Evolutionary conservation across 1,140 invertebrate genomes (phyloP).

Genomic region (Drosophila auraria): DNA sequence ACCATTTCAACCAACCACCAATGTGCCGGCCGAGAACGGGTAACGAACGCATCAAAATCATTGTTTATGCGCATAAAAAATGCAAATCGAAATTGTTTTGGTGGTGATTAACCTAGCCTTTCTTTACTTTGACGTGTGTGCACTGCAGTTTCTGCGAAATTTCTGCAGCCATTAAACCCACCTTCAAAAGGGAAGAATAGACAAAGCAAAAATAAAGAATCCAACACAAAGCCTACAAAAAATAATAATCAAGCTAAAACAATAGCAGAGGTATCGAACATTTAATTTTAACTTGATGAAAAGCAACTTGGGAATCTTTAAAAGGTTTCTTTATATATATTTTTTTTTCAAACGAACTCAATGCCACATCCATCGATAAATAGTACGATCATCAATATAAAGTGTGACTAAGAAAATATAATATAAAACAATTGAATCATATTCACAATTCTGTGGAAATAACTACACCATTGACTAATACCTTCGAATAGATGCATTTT

Average conservation of each 20-base stretch:
- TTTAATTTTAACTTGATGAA: slow-evolving; percentile 1
- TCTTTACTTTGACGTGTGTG: not conserved
- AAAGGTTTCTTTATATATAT: not conserved
- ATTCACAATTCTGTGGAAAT: not conserved
- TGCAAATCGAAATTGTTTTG: slow-evolving; percentile 25
- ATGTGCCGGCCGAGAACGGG: slow-evolving; percentile 14
- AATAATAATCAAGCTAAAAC: not conserved
- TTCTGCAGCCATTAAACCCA: slow-evolving; percentile 16
- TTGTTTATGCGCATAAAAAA: slow-evolving; percentile 38
- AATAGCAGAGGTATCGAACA: not conserved
- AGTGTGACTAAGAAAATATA: slow-evolving; percentile 1
- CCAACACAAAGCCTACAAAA: slow-evolving; percentile 1
- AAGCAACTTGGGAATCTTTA: not conserved
- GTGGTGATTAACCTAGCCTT: slow-evolving; percentile 27
- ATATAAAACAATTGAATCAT: slow-evolving; percentile 6
- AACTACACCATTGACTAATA: slow-evolving; percentile 2
- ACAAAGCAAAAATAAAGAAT: slow-evolving; percentile 13
- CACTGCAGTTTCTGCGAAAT: slow-evolving; percentile 14
- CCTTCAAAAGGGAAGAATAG: slow-evolving; percentile 24
- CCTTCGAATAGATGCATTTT: not conserved
- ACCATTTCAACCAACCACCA: slow-evolving; percentile 37
- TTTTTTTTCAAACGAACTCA: not conserved
- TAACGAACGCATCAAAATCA: slow-evolving; percentile 40
- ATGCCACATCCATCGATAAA: not conserved
- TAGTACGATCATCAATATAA: not conserved